Conservation (phyloP, 2,113 vertebrate genomes). For the Xenopus laevis region DNA sequence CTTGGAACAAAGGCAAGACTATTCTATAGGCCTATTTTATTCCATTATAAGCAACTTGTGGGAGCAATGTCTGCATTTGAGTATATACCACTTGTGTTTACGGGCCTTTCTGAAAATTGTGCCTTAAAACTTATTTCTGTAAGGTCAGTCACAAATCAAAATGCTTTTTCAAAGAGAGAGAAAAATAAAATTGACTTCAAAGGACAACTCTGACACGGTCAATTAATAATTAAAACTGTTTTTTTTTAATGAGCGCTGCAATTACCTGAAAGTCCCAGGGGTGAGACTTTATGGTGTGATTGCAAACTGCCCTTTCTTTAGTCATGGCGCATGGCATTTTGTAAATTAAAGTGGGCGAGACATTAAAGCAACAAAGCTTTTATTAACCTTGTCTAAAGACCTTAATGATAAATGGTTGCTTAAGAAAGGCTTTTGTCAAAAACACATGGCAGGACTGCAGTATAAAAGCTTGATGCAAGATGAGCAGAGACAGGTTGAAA, state of each 20-base stretch:
- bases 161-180: conserved; percentile 59
- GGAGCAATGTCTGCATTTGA: neutral
- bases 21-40: too few relatives aligned
- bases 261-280: conserved; percentile 82
- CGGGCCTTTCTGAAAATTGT: conserved; percentile 15
- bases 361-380: conserved; percentile 78
- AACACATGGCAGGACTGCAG: conserved; percentile 46
- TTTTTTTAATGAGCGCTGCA: conserved; percentile 87
- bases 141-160: conserved; percentile 69
- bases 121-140: conserved; percentile 42
- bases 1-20: too few relatives aligned
- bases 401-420: conserved; percentile 69
- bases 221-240: conserved; percentile 90
- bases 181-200: conserved; percentile 85
- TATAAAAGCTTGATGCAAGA: neutral
- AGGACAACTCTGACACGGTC: conserved; percentile 89
- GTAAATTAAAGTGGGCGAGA: conserved; percentile 73
- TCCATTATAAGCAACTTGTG: too few relatives aligned
- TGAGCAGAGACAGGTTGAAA: neutral
- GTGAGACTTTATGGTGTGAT: conserved; percentile 77
- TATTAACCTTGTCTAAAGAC: conserved; percentile 84
- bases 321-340: conserved; percentile 76
- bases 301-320: conserved; percentile 71
- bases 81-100: neutral
- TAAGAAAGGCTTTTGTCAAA: conserved; percentile 65